Conservation (phyloP, 2,797 vertebrate genomes). For the Cirrhinus molitorella region DNA sequence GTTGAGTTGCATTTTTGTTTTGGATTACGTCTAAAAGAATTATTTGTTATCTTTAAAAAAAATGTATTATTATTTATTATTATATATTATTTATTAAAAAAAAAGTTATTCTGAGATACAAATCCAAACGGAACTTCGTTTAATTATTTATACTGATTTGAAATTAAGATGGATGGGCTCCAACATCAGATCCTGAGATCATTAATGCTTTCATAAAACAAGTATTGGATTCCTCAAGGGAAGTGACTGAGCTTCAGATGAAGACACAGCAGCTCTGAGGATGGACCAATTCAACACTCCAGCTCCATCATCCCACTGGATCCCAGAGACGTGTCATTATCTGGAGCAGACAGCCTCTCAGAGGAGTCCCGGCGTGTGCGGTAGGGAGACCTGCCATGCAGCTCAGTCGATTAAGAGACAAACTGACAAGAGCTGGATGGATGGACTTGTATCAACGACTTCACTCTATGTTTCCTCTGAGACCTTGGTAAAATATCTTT, state of each 20-base stretch:
- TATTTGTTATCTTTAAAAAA: too few relatives aligned
- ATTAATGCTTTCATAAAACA: background rate
- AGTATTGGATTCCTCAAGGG: background rate
- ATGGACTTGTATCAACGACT: conserved; percentile 59
- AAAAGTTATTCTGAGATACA: background rate
- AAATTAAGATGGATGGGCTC: background rate
- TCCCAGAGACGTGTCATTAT: conserved; percentile 40
- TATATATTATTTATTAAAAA: too few relatives aligned
- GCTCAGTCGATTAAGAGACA: conserved; percentile 46
- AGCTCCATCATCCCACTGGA: conserved; percentile 23
- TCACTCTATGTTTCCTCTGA: conserved; percentile 62
- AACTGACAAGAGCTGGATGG: conserved; percentile 65
- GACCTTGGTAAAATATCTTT: conserved; percentile 69
- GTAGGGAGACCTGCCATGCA: conserved; percentile 25
- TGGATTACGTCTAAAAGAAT: background rate
- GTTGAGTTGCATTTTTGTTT: background rate
- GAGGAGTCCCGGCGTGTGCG: conserved; percentile 18
- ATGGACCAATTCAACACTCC: conserved; percentile 1
- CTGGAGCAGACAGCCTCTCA: background rate
- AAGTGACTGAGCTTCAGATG: conserved; percentile 13
- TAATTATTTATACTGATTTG: background rate
- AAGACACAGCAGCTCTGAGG: conserved; percentile 26
- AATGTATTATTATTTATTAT: too few relatives aligned
- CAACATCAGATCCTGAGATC: background rate
- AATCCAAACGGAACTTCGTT: background rate